Evolutionary conservation across 2,888 invertebrate species (phyloP), one percentile per base, ranked within the genome.

Genomic region (Oegoconia quadripuncta): DNA sequence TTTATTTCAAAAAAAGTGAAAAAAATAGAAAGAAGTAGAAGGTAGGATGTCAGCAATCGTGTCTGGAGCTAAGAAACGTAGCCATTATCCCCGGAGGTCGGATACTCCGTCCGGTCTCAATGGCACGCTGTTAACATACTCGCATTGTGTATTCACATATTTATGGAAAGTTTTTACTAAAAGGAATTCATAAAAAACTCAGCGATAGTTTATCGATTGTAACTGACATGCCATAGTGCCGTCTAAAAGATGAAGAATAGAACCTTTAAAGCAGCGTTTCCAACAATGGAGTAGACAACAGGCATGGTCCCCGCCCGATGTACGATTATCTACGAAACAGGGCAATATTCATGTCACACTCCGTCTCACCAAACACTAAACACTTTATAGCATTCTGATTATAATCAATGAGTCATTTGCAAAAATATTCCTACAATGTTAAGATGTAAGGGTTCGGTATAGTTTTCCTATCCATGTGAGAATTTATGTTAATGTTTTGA

Each of bases 191-290:
- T 79, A 84, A 83, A 81, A 86, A 86, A 84, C 84, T 82, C 84
- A 87, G 86, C 86, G 73, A 76, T 83, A 83, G 74, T 82, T 82
- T 76, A 82, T 84, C 79, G 82, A 82, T 82, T 84, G 84, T 83
- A 83, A 83, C 77, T 82, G 74, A 81, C 87, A 87, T 87, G 87
- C 87, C 87, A 87, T 84, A 78, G 87, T 86, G 87, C 88, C 87
- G 69, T 86, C 88, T 87, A 87, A 83, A 77, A 84, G 83, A 87
- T 84, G 73, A 74, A 74, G 80, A 84, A 80, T 70, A 78, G 74
- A 87, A 88, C 87, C 87, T 84, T 81, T 84, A 74, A 79, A 88
- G 87, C 79, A 87, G 86, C 83, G 78, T 81, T 76, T 89, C 89
- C 79, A 89, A 89, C 84, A 81, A 88, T 79, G 84, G 67, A 82